Evolutionary conservation across 1,140 invertebrate species (phyloP).

Genomic region (Trialeurodes vaporariorum): DNA sequence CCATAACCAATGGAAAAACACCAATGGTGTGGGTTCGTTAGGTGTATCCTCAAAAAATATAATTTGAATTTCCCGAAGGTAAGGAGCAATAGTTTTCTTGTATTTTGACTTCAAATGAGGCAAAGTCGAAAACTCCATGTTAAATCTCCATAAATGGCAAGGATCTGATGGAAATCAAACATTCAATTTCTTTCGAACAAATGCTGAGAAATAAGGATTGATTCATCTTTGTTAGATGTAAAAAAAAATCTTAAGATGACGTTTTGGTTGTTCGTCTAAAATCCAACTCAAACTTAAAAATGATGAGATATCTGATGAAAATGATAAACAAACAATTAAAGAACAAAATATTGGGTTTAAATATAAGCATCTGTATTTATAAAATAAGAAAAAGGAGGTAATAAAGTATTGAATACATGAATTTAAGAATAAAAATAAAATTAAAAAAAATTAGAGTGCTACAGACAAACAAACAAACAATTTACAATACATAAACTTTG

Average conservation of each 20-base stretch:
- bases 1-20: too few species aligned
- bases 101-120: too few species aligned
- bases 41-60: too few species aligned
- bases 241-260: neutral
- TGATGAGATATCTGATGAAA: neutral
- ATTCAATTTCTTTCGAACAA: neutral
- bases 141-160: too few species aligned
- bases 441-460: neutral
- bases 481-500: neutral
- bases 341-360: neutral
- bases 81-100: too few species aligned
- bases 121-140: too few species aligned
- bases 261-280: neutral
- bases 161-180: neutral
- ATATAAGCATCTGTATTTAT: neutral
- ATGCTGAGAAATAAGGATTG: neutral
- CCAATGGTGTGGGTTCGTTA: too few species aligned
- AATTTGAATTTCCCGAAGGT: too few species aligned
- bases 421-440: neutral
- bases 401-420: neutral
- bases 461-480: neutral
- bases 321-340: neutral
- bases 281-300: neutral
- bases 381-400: constrained; percentile 1
- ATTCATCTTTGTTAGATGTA: neutral